phyloP scores from a whole-genome alignment of 2,797 vertebrate genomes.

The Taenioides sp. region DNA sequence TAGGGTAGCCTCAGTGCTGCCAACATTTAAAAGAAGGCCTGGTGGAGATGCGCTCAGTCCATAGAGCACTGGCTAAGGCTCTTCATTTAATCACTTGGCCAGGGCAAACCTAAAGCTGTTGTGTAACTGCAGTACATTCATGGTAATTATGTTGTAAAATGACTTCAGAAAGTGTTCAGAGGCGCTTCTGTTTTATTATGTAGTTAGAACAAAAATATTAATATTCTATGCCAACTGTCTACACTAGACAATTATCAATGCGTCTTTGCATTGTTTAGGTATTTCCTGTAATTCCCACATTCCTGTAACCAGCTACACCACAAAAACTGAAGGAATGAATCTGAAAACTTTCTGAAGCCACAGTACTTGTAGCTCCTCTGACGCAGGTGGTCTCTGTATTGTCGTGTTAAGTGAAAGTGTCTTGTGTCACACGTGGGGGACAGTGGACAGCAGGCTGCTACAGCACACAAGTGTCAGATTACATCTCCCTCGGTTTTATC shows the following conservation, averaged over 20 bases:
- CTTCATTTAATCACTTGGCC: slow-evolving; percentile 17
- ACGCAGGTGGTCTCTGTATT: slow-evolving; percentile 39
- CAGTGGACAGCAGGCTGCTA: slow-evolving; percentile 33
- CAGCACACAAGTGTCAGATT: slow-evolving; percentile 34
- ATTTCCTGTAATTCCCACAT: no score
- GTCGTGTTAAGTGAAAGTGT: slow-evolving; percentile 11
- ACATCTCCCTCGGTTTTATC: slow-evolving; percentile 36
- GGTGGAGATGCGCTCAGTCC: slow-evolving; percentile 37
- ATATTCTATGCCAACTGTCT: background rate
- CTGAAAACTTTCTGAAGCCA: background rate
- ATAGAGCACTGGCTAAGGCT: slow-evolving; percentile 23
- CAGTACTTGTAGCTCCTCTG: slow-evolving; percentile 16
- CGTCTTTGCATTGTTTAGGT: no score
- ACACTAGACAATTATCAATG: background rate
- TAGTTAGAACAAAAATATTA: background rate
- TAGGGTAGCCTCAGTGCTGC: slow-evolving; percentile 32
- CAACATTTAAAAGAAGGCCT: slow-evolving; percentile 19
- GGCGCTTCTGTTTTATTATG: background rate
- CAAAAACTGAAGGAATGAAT: background rate
- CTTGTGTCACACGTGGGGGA: slow-evolving; percentile 31
- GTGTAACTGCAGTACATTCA: slow-evolving; percentile 37
- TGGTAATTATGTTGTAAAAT: slow-evolving; percentile 26
- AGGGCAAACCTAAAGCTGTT: slow-evolving; percentile 34
- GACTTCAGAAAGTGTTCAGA: background rate
- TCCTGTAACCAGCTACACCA: background rate